Evolutionary conservation across 2,797 vertebrate genomes (phyloP), one percentile per base, ranked within the genome.

Genomic region (Pseudochromis fuscus): DNA sequence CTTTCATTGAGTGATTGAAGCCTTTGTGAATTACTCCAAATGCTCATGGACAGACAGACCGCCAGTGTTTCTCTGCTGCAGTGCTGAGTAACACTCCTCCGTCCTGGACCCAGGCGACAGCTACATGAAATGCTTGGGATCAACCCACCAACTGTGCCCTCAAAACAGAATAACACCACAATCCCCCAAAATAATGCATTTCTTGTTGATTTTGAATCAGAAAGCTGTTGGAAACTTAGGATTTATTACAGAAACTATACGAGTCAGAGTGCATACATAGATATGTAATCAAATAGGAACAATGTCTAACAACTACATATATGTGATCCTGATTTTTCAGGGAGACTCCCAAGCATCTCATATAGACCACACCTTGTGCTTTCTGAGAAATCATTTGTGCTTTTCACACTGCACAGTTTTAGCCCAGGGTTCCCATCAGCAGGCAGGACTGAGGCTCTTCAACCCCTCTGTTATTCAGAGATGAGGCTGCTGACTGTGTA

Each of bases 341-440:
- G 27, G 58, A 75, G 46, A 62, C 42, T 45, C 44, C 38, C 27
- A 40, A 44, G 42, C 28, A 12, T 62, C 46, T 64, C 4, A 55
- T 19, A 42, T n/a, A 61, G 13, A 63, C 40, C 35, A 28, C 35
- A 46, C 31, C 5, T 35, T 25, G 28, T 75, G 60, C 62, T 75
- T 59, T 48, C 53, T 21, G 23, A 33, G 66, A 68, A 5, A n/a
- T 13, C 11, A 9, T 33, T 9, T 21, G 4, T 62, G 52, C 69
- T 81, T 76, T 86, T 72, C 70, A 75, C 72, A 79, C 66, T 82
- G 59, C 61, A 82, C 73, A 16, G 44, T 33, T 76, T 30, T 9
- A 37, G 40, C 38, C 63, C 67, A 65, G 62, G 68, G 49, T 78
- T 40, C n/a, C 12, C 18, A 7, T 78, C 63, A 52, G 10, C 19